Conservation (phyloP, 2,888 invertebrate species). For the Habrosyne pyritoides region DNA sequence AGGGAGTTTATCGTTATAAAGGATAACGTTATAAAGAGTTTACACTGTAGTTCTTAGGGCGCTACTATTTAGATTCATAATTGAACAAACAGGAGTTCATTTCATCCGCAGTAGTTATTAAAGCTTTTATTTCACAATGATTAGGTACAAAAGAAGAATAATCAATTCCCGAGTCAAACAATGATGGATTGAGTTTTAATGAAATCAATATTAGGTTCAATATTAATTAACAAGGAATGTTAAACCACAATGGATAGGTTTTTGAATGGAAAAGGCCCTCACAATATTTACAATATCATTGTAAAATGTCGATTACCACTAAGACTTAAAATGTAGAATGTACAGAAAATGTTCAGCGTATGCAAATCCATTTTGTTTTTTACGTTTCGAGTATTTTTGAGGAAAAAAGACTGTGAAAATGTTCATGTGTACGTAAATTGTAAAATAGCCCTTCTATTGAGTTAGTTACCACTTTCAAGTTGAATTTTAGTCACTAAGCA, state of each 20-base stretch:
- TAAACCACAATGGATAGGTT: not conserved
- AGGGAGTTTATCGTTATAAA: too few relatives aligned
- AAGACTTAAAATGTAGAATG: slow-evolving; percentile 40
- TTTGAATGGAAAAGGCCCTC: slow-evolving; percentile 13
- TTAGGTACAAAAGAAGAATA: not conserved
- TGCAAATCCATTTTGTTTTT: slow-evolving; percentile 29
- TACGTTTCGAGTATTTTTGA: slow-evolving; percentile 26
- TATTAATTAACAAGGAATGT: not conserved
- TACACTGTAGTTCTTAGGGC: slow-evolving; percentile 20
- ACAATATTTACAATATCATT: slow-evolving; percentile 7
- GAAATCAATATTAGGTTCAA: not conserved
- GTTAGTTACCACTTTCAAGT: too few relatives aligned
- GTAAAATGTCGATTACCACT: slow-evolving; percentile 15
- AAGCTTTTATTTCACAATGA: slow-evolving; percentile 4
- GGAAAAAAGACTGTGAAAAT: slow-evolving; percentile 20
- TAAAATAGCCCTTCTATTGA: too few relatives aligned
- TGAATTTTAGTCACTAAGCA: not conserved
- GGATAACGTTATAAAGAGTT: too few relatives aligned
- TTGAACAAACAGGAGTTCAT: not conserved
- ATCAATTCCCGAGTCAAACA: not conserved
- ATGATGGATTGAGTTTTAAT: not conserved
- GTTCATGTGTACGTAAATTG: too few relatives aligned
- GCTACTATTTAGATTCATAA: not conserved
- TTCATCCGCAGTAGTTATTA: not conserved
- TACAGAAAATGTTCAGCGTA: slow-evolving; percentile 38